Base-by-base conservation (phyloP, 2,888 invertebrate genomes). In the Hyppa rectilinea region DNA sequence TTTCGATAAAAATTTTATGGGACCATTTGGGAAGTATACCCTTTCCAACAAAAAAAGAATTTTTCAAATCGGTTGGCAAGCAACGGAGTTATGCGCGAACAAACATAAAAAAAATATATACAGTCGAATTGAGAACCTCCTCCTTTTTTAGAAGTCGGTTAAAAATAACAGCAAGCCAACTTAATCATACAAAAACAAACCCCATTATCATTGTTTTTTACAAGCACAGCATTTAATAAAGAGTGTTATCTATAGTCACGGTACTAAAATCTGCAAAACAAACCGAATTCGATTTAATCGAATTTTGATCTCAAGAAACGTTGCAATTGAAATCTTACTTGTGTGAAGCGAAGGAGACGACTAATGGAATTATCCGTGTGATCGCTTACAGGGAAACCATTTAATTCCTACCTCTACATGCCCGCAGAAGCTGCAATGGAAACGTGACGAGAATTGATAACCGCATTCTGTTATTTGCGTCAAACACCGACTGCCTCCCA, bases 311-410 rank as follows among this genome's bases (percentile, higher is more conserved):
- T 69, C 68, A 73, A 81, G 80, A 71, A 81, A 75, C 78, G 78
- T 65, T 70, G 83, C 78, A 77, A 75, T 76, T 75, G 77, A 80
- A 87, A 80, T 78, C 67, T 73, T 58, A 61, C 74, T 79, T 78
- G 82, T 75, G 75, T 69, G 67, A 70, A 59, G 53, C 34, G 38
- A 31, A 69, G 66, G 79, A 78, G 75, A 67, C 43, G 70, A 67
- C 80, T 84, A 87, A 88, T 83, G 69, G 79, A 83, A 86, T 88
- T 87, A 87, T 84, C 74, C 80, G 78, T 75, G 73, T 71, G 84
- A 87, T 87, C 80, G 85, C 80, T 86, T 82, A 78, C 80, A 77
- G 74, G 74, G 73, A 78, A 85, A 87, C 83, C 84, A 81, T 84
- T 85, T 84, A 85, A 86, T 86, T 83, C 80, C 74, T 61, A 68